A percentile compares a stretch with the other conserved stretches of the same genome.
phyloP scores from a whole-genome alignment of 2,888 invertebrate genomes.

The Pristionchus japonicus region DNA sequence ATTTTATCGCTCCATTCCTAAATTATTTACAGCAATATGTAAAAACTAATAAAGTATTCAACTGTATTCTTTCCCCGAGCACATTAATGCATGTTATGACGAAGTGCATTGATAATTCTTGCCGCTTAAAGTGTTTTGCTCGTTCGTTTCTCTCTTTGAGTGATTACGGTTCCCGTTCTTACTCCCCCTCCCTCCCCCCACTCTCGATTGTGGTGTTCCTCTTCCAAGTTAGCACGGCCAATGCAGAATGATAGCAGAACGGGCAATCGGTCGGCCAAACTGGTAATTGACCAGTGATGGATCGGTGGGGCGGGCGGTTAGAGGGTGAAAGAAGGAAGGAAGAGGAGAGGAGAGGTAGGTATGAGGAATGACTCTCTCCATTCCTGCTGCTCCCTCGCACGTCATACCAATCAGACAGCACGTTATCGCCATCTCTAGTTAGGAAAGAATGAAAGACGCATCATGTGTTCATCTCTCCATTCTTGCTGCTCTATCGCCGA shows the following conservation, averaged over 20 bases:
- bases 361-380: too few relatives aligned
- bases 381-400: not conserved
- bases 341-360: not conserved
- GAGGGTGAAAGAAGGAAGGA: not conserved
- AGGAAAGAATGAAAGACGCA: not conserved
- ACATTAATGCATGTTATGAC: not conserved
- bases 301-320: not conserved
- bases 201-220: not conserved
- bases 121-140: constrained; percentile 32
- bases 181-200: not conserved
- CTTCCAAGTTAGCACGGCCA: not conserved
- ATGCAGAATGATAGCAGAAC: not conserved
- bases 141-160: not conserved
- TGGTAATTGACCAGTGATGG: constrained; percentile 9
- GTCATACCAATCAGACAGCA: not conserved
- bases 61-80: not conserved
- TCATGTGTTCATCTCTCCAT: not conserved
- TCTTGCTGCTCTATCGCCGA: not conserved
- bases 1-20: not conserved
- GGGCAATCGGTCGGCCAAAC: not conserved
- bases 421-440: too few relatives aligned
- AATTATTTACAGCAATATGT: not conserved
- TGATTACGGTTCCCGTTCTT: constrained; percentile 12
- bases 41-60: not conserved
- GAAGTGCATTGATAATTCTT: not conserved